Evolutionary conservation across 2,888 invertebrate species (phyloP).

Genomic region (Dryococelus australis): DNA sequence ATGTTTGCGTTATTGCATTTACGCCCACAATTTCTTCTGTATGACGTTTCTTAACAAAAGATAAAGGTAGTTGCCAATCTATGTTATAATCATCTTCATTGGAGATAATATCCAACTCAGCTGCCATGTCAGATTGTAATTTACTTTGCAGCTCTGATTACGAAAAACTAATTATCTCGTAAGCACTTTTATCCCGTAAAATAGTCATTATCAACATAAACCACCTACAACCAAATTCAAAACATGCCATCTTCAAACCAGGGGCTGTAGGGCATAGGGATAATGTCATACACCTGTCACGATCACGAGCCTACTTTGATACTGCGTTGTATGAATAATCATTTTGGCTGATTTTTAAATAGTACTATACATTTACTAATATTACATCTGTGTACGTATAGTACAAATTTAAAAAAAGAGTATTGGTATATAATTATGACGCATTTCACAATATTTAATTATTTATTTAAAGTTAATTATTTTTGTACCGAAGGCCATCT

Average conservation of each 20-base stretch:
- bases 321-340: no score
- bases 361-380: no score
- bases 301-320: background rate
- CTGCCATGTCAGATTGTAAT: constrained; percentile 32
- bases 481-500: no score
- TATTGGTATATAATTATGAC: no score
- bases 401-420: no score
- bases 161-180: background rate
- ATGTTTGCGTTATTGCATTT: constrained; percentile 74
- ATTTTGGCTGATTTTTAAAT: no score
- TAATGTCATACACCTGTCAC: background rate
- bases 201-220: background rate
- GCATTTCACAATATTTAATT: no score
- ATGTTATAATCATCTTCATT: constrained; percentile 57
- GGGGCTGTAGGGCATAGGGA: background rate
- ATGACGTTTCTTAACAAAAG: constrained; percentile 78
- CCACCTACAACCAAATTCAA: background rate
- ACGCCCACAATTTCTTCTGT: constrained; percentile 74
- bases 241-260: constrained; percentile 5
- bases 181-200: background rate
- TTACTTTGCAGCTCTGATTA: constrained; percentile 25
- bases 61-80: constrained; percentile 74
- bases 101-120: background rate
- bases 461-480: no score
- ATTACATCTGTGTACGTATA: no score